These are phyloP conservation scores for Melanotaenia trifasciata DNA, from an alignment of 2,797 vertebrate species.

Conservation along the genomic window DNA sequence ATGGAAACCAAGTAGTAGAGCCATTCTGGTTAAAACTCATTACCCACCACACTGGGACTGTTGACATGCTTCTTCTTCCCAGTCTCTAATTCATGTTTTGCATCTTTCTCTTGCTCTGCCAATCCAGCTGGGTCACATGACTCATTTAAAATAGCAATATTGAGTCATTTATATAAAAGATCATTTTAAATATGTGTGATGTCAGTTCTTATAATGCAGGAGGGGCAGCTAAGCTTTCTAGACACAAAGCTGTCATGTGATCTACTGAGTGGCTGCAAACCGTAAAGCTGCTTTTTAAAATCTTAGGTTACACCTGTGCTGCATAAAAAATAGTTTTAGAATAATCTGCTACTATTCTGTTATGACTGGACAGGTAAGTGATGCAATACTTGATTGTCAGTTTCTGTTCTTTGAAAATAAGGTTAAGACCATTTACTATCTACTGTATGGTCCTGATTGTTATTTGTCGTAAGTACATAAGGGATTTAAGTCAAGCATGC, in stretches of 20 bases:
- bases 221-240: neutral
- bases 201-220: neutral
- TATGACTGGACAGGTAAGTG: neutral
- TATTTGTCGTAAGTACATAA: conserved; percentile 19
- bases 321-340: conserved; percentile 2
- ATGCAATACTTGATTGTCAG: neutral
- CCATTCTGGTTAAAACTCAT: conserved; percentile 33
- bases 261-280: neutral
- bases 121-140: conserved; percentile 4
- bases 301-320: conserved; percentile 8
- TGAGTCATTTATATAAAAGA: neutral
- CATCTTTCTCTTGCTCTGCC: neutral
- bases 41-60: conserved; percentile 7
- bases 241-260: neutral
- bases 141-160: conserved; percentile 9
- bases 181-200: conserved; percentile 7
- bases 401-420: conserved; percentile 17
- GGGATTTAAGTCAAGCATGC: conserved; percentile 20
- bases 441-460: conserved; percentile 7
- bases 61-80: conserved; percentile 15
- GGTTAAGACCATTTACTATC: neutral
- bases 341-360: conserved; percentile 9
- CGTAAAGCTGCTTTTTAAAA: neutral
- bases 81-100: conserved; percentile 26
- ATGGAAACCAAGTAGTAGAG: neutral